These are phyloP conservation scores for Halichoerus grypus DNA, from an alignment of 2,113 vertebrate genomes.

Conservation along the genomic window DNA sequence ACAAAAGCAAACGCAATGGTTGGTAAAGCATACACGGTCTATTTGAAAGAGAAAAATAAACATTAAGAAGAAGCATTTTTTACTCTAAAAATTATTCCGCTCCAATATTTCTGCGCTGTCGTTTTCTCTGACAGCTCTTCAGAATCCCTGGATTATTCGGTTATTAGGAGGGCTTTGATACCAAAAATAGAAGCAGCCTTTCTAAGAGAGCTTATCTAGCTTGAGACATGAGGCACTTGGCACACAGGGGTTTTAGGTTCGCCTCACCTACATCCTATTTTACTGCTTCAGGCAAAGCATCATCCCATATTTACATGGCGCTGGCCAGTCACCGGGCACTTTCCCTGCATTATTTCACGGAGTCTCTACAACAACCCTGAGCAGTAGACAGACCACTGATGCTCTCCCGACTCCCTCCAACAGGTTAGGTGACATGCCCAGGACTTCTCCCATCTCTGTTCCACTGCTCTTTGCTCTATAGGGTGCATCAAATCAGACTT, in stretches of 20 bases:
- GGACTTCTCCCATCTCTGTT: no score
- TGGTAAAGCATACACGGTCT: constrained; percentile 91
- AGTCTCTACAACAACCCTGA: background rate
- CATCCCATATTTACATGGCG: background rate
- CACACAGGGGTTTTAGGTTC: background rate
- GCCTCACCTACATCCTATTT: background rate
- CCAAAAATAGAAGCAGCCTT: constrained; percentile 35
- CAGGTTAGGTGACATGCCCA: background rate
- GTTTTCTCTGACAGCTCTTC: background rate
- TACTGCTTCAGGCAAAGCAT: background rate
- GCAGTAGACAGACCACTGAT: background rate
- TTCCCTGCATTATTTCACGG: background rate
- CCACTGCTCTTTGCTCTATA: background rate
- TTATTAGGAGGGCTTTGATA: constrained; percentile 40
- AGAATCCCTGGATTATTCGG: constrained; percentile 26
- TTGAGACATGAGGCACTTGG: background rate
- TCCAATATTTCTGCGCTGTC: background rate
- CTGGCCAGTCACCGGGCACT: background rate
- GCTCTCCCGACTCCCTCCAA: background rate
- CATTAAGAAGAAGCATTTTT: constrained; percentile 61
- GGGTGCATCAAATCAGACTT: background rate
- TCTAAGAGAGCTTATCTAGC: constrained; percentile 29
- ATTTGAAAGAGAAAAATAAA: constrained; percentile 80
- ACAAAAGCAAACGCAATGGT: constrained; percentile 91
- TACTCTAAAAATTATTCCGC: background rate